Evolutionary conservation across 2,888 invertebrate species (phyloP), one percentile per base, ranked within the genome.

Genomic region (Periphyllus acericola): DNA sequence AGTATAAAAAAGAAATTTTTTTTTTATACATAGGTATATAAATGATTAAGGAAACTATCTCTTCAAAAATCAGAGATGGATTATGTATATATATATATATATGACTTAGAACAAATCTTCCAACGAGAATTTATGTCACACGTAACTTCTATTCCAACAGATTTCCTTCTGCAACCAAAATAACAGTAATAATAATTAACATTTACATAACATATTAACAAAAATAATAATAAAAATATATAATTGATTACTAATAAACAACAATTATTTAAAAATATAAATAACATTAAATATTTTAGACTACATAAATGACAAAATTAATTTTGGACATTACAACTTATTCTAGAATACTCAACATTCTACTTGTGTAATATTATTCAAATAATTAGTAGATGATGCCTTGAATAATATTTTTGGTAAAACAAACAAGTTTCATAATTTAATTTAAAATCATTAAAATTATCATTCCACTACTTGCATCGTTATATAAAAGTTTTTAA

Each of bases 1-100:
- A 81, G 29, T 72, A 52, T 52, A 66, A 84, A 76, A 76, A 78
- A 84, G 66, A 74, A 75, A 84, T 32, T 46, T 32, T 75, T 36
- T 75, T 19, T 76, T 46, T 74, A 74, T 55, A 83, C 72, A 55
- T 83, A 46, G 14, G 60, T 71, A 71, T 82, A 71, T 46, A 71
- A 46, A 52, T 32, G 34, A 71, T 66, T 52, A 82, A 46, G 34
- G 52, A 71, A 71, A 82, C 71, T 66, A 71, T 14, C 71, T 71
- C 71, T 82, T 60, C 34, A 46, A 40, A n/a, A 66, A 17, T 17
- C 66, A 40, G 81, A 72, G 72, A 72, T 55, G 6, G 52, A 72
- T 72, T 32, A 72, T 66, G 72, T 25, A 60, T 21, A 60, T 21
- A 46, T 46, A 46, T 46, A 46, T 5, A 36, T 68, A 9, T 82